Evolutionary conservation across 2,888 invertebrate species (phyloP), one percentile per base, ranked within the genome.

Genomic region (Aricia artaxerxes): DNA sequence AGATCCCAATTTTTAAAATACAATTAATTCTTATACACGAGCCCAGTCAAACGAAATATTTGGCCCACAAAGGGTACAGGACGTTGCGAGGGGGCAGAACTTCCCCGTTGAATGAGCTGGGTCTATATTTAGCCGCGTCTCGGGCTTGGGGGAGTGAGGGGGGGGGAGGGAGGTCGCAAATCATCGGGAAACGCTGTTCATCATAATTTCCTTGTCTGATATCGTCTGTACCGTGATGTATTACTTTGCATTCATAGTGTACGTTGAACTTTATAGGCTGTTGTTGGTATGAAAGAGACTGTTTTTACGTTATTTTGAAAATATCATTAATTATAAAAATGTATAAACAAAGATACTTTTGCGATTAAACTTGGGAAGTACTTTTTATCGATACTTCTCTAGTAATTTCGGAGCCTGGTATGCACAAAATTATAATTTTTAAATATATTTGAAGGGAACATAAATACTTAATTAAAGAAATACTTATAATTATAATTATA

Each of bases 121-220:
- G 9, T 64, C 69, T 69, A 69, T 13, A 69, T 69, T 35, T 69
- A 69, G 69, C 35, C 69, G 69, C 13, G 35, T 69, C 69, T 24
- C 31, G 9, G 35, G 35, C 35, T 57, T 16, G 16, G 57, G 13
- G 13, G 13, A 13, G 53, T 1, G 53, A 4, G 13, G 53, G 13
- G 13, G 53, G 53, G 53, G 13, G 13, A 4, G 57, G 35, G 13
- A 11, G 69, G 35, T 38, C 38, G 24, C 13, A 69, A 35, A 38
- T 69, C 69, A 38, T 38, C 35, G 35, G 69, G 69, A 69, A 69
- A 69, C 69, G 69, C 69, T 69, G 38, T 69, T 38, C 35, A 38
- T 38, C 69, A 38, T 69, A 69, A 69, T 69, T 69, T 69, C 35
- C 69, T 35, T 69, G 69, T 69, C 35, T 69, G 69, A 69, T 69